Percentiles rank a stretch among this genome's conserved stretches.
Evolutionary conservation across 2,888 invertebrate genomes (phyloP).

Genomic region (Drosophila neonasuta): DNA sequence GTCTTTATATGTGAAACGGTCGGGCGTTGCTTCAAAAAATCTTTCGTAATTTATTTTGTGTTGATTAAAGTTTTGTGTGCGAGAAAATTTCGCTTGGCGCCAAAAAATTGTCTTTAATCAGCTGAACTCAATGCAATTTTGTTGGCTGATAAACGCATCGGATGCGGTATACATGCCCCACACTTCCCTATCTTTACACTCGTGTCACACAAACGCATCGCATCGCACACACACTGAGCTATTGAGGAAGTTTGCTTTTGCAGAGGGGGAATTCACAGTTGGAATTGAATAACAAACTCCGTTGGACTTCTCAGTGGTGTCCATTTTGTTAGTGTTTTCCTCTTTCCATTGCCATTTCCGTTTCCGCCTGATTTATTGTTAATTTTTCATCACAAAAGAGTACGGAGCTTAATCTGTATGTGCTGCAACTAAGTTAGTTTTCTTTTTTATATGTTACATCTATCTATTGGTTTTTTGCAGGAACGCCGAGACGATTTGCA

Average conservation of each 20-base stretch:
- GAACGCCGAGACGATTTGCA: slow-evolving; percentile 81
- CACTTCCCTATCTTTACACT: slow-evolving; percentile 14
- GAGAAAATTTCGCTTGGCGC: slow-evolving; percentile 58
- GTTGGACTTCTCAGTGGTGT: slow-evolving; percentile 34
- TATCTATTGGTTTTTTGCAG: slow-evolving; percentile 50
- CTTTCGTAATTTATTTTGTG: slow-evolving; percentile 32
- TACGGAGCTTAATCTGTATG: background rate
- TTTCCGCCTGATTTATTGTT: slow-evolving; percentile 40
- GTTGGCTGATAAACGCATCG: slow-evolving; percentile 76
- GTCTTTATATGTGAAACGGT: slow-evolving; percentile 55
- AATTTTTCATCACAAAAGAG: slow-evolving; percentile 21
- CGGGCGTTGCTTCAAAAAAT: slow-evolving; percentile 43
- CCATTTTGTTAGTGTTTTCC: slow-evolving; percentile 31
- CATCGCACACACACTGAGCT: slow-evolving; percentile 7
- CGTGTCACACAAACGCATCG: slow-evolving; percentile 7
- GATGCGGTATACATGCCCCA: slow-evolving; percentile 46
- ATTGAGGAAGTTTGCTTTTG: slow-evolving; percentile 31
- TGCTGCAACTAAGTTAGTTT: background rate
- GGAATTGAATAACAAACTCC: slow-evolving; percentile 56
- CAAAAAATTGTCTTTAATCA: slow-evolving; percentile 37
- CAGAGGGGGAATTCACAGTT: slow-evolving; percentile 47
- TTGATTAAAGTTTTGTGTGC: slow-evolving; percentile 26
- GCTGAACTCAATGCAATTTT: slow-evolving; percentile 73
- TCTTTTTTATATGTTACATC: background rate
- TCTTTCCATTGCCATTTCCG: slow-evolving; percentile 34